Conservation (phyloP, 1,140 invertebrate genomes). For the Zaprionus ornatus region DNA sequence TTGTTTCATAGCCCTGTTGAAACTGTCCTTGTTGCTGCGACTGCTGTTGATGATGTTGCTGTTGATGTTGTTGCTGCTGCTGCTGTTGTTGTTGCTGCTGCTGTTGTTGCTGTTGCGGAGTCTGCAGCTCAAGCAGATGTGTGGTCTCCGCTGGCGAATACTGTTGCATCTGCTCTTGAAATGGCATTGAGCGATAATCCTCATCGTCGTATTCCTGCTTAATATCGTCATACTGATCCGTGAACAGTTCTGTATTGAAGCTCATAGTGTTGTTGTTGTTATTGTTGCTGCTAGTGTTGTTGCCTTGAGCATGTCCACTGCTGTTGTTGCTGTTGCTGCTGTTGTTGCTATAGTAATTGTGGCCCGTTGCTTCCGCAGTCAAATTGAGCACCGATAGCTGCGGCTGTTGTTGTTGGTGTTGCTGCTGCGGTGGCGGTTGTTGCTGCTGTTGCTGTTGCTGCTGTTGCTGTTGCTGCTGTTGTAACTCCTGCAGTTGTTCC, state of each 20-base stretch:
- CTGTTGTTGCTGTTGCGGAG: constrained; percentile 67
- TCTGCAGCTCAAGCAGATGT: constrained; percentile 64
- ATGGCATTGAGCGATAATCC: constrained; percentile 65
- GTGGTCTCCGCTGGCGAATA: constrained; percentile 67
- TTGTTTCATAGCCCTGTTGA: constrained; percentile 35
- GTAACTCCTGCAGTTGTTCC: constrained; percentile 26
- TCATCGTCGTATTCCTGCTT: constrained; percentile 73
- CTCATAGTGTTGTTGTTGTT: constrained; percentile 47
- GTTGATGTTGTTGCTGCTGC: constrained; percentile 36
- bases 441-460: constrained; percentile 1
- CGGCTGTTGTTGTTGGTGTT: constrained; percentile 21
- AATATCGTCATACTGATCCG: constrained; percentile 73
- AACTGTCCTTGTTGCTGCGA: constrained; percentile 37
- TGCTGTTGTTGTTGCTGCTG: constrained; percentile 61
- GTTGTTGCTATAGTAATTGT: constrained; percentile 21
- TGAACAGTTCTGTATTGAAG: constrained; percentile 75
- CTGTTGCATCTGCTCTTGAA: constrained; percentile 69
- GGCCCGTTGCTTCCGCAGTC: constrained; percentile 21
- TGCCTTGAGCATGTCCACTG: constrained; percentile 48
- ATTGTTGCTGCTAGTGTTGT: constrained; percentile 44
- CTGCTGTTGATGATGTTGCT: constrained; percentile 62
- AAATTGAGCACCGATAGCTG: constrained; percentile 27
- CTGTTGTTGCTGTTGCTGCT: constrained; percentile 21
- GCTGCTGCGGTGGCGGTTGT: constrained; percentile 18
- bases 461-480: constrained; percentile 3